Base-by-base conservation (phyloP, 2,888 invertebrate genomes). In the Cataglyphis livida region DNA sequence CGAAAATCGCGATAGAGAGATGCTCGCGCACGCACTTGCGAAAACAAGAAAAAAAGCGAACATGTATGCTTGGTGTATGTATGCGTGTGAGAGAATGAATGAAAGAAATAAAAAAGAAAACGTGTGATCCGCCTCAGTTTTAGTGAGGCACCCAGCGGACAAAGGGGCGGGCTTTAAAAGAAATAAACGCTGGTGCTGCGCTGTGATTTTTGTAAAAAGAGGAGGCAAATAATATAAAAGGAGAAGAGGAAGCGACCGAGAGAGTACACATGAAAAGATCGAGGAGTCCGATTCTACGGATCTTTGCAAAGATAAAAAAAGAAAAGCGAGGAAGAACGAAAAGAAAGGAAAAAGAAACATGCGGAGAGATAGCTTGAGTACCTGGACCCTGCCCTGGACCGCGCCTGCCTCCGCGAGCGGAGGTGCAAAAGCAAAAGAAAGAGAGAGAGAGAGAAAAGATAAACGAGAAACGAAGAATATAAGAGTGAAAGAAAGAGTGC, bases 181-280 rank as follows among this genome's bases (percentile, higher is more conserved):
- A 79, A 86, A 90, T 91, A 91, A 92, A 91, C 91, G 92, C 92
- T 92, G 93, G 93, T 92, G 93, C 93, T 93, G 93, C 91, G 93
- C 93, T 93, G 93, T 93, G 93, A 93, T 94, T 93, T 94, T 93
- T 93, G 91, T 93, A 92, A 91, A 91, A 89, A 84, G 87, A 89
- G 84, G 87, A 88, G 81, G n/a, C 74, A 87, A 71, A 78, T 62
- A 78, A 59, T 48, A 82, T 35, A 59, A 57, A 59, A n/a, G 51
- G 12, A 75, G 41, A 15, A 32, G 21, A n/a, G 18, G 12, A 21
- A 48, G 3, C 68, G 25, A 74, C 28, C 62, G 64, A 82, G 84
- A 82, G 76, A 83, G 83, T 84, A 83, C 28, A 83, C n/a, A 59
- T 82, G 71, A 79, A 84, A 64, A 84, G 85, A 85, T 57, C 41